A percentile compares a stretch with the other conserved stretches of the same genome.
Evolutionary conservation across 2,113 vertebrate species (phyloP).

Genomic region (Barnardius zonarius): DNA sequence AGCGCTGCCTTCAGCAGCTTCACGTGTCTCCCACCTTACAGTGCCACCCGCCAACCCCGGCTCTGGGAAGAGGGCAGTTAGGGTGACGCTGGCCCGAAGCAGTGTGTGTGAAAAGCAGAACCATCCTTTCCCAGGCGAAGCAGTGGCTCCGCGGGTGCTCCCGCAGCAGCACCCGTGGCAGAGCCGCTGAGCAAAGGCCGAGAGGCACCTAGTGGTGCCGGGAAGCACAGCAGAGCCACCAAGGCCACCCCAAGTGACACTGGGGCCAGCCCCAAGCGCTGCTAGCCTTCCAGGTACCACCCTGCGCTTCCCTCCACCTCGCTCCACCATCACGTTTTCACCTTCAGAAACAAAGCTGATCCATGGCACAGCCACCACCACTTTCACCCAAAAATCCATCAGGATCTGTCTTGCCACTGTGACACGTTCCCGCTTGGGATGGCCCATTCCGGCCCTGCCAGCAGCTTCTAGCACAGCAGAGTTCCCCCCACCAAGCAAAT

Average conservation of each 20-base stretch:
- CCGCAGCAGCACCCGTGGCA: not conserved
- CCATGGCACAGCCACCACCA: rapidly evolving
- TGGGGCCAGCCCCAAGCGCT: not conserved
- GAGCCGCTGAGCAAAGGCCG: slow-evolving; percentile 10
- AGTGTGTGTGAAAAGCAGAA: not conserved
- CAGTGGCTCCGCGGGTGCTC: not conserved
- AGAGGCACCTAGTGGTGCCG: slow-evolving; percentile 51
- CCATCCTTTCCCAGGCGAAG: not conserved
- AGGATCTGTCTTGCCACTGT: not conserved
- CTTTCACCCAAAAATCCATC: rapidly evolving
- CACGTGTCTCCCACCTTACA: not conserved
- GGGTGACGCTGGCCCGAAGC: not conserved
- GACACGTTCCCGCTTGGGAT: rapidly evolving
- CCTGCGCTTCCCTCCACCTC: not conserved
- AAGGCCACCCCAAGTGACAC: slow-evolving; percentile 38
- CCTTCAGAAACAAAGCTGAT: not conserved
- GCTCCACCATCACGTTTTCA: rapidly evolving
- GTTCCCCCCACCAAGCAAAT: too few species aligned
- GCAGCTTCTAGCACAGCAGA: not conserved
- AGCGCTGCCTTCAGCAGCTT: not conserved
- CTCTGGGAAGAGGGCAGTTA: not conserved
- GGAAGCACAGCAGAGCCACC: slow-evolving; percentile 43
- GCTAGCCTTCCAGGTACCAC: not conserved
- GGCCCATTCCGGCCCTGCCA: not conserved
- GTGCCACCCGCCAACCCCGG: not conserved